Evolutionary conservation across 1,140 invertebrate genomes (phyloP), one percentile per base, ranked within the genome.

Genomic region (Trialeurodes vaporariorum): DNA sequence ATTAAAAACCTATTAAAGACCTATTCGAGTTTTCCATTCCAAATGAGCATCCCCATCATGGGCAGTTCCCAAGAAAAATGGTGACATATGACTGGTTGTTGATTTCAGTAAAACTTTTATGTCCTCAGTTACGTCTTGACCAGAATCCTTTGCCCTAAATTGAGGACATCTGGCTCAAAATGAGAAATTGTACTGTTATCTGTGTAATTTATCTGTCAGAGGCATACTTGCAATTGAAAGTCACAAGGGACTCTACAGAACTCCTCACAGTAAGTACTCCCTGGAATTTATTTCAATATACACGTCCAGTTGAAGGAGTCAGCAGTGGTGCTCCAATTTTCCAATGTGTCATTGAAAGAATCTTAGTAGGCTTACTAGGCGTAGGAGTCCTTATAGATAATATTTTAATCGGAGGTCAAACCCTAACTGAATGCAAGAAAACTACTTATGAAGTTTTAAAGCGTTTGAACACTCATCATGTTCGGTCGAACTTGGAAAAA

Each of bases 241-340:
- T 76, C 13, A 71, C 72, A 64, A 68, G 74, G 61, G 66, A 73
- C 66, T 70, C 70, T 2, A 69, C 62, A n/a, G 68, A 67, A 73
- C 77, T 74, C 72, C 79, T 69, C 74, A 73, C 73, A 59, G 75
- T 73, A 62, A 69, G 71, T 25, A 77, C 72, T 22, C 74, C 73
- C 67, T 65, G 71, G 69, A 76, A 76, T 26, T 72, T 73, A 13
- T 81, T 75, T 63, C 17, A 65, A 63, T 76, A 78, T 70, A 78
- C 77, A 65, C 67, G 77, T 60, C 63, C 82, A 11, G 75, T 73
- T 2, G 83, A 81, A 75, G 82, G 79, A 11, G 75, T 84, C 5
- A 76, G 77, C 66, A 76, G 75, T 22, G 79, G 80, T 0, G 79
- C 81, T 24, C 70, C 75, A 23, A 76, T 81, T 66, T 85, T 84